Conservation (phyloP, 1,140 invertebrate species). For the Drosophila nigromelanica region DNA sequence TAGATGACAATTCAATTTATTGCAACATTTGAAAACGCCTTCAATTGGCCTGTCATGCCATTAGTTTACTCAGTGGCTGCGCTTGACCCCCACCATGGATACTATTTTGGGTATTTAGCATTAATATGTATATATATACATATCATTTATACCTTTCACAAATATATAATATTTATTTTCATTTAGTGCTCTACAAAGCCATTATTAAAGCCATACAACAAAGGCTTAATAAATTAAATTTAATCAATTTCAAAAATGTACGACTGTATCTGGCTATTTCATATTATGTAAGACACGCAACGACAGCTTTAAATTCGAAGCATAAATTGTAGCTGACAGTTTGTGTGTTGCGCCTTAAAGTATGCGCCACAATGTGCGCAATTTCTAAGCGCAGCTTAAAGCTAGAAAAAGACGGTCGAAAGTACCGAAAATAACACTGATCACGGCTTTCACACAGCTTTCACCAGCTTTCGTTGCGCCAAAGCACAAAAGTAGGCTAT, state of each 20-base stretch:
- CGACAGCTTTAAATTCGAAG: neutral
- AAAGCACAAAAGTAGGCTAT: slow-evolving; percentile 29
- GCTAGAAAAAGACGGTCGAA: neutral
- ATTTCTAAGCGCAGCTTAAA: slow-evolving; percentile 22
- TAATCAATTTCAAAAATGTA: no score
- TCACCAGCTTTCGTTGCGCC: neutral
- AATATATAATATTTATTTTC: neutral
- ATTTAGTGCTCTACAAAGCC: neutral
- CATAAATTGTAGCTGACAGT: slow-evolving; percentile 15
- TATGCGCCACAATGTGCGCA: neutral
- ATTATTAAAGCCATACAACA: neutral
- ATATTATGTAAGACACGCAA: neutral
- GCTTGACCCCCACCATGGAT: no score
- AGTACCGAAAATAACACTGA: neutral
- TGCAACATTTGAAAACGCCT: neutral
- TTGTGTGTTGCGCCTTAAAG: slow-evolving; percentile 13
- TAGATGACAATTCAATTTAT: neutral
- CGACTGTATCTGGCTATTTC: no score
- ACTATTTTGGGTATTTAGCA: no score
- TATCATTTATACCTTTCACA: no score
- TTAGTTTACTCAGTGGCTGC: no score
- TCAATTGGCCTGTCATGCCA: neutral
- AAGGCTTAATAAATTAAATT: no score
- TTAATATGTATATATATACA: no score
- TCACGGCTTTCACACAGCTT: slow-evolving; percentile 18